Evolutionary conservation across 2,113 vertebrate species (phyloP), one percentile per base, ranked within the genome.

Genomic region (Aleadryas rufinucha): DNA sequence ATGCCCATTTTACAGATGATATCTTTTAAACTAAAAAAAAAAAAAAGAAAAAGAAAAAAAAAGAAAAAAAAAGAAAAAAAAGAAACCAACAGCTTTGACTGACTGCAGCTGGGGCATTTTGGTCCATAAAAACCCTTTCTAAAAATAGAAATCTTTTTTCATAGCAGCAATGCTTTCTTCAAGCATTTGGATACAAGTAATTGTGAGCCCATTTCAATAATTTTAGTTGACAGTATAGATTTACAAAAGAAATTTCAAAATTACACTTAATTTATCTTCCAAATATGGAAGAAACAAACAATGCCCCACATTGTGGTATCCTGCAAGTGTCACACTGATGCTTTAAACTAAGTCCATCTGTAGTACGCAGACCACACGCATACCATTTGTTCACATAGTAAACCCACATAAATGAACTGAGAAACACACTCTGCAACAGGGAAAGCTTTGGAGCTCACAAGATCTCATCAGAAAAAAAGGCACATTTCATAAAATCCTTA

Each of bases 151-250:
- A 98, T 98, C 96, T 98, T 91, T 97, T 96, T 91, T 97, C 93
- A 97, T 98, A 98, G 98, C 98, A 98, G 98, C 98, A 98, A 98
- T 98, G 98, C 98, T 98, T 98, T 98, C 97, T 97, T 97, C 98
- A 98, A 98, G 98, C 98, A 98, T 98, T 98, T 96, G 94, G 98
- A 97, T 97, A 98, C 96, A 95, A 97, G 96, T 98, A 96, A 97
- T 97, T 94, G 97, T 96, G 97, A 98, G 98, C 98, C 97, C 96
- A 96, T 98, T 97, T 98, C 95, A 94, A 95, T 98, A 98, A 97
- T 96, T 97, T 98, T 97, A 97, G 95, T 97, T 97, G 98, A 98
- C 97, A 98, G 95, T 98, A 97, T 96, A 94, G 95, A 96, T 97
- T 96, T 97, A 98, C 97, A 97, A 97, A 97, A 98, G 97, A 98